phyloP scores from a whole-genome alignment of 2,888 invertebrate genomes.

The Chironomus riparius region DNA sequence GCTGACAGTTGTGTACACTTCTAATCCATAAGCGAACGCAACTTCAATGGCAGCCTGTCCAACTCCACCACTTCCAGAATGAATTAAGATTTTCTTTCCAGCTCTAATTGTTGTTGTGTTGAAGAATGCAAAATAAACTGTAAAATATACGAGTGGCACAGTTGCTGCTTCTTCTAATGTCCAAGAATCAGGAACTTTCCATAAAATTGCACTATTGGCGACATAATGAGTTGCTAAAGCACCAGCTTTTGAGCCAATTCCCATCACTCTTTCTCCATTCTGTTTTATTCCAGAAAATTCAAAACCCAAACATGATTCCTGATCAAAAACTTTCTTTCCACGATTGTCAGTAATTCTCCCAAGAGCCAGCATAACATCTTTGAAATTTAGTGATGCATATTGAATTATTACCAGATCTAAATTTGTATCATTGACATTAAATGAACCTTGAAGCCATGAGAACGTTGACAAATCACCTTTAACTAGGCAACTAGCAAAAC shows the following conservation, averaged over 20 bases:
- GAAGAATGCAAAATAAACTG: slow-evolving; percentile 44
- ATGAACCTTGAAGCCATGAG: slow-evolving; percentile 66
- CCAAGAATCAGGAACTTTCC: slow-evolving; percentile 59
- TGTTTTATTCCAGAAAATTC: slow-evolving; percentile 55
- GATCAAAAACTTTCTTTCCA: slow-evolving; percentile 45
- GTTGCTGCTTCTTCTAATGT: slow-evolving; percentile 58
- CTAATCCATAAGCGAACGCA: slow-evolving; percentile 49
- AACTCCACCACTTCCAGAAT: slow-evolving; percentile 52
- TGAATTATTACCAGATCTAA: slow-evolving; percentile 46
- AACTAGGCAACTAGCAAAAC: slow-evolving; percentile 66
- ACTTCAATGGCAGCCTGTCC: slow-evolving; percentile 61
- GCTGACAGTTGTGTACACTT: slow-evolving; percentile 56
- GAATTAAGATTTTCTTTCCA: slow-evolving; percentile 39
- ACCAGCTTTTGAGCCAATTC: slow-evolving; percentile 44
- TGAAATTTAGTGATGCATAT: slow-evolving; percentile 74
- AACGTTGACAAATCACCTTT: slow-evolving; percentile 81
- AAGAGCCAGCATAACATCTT: slow-evolving; percentile 80
- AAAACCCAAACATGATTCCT: slow-evolving; percentile 58
- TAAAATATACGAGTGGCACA: slow-evolving; percentile 59
- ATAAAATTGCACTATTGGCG: slow-evolving; percentile 54
- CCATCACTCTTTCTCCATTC: slow-evolving; percentile 57
- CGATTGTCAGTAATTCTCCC: slow-evolving; percentile 72
- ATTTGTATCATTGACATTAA: slow-evolving; percentile 32
- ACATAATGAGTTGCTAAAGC: slow-evolving; percentile 49
- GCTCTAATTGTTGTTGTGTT: slow-evolving; percentile 36